Base-by-base conservation (phyloP, 2,797 vertebrate genomes). In the Mallotus villosus region DNA sequence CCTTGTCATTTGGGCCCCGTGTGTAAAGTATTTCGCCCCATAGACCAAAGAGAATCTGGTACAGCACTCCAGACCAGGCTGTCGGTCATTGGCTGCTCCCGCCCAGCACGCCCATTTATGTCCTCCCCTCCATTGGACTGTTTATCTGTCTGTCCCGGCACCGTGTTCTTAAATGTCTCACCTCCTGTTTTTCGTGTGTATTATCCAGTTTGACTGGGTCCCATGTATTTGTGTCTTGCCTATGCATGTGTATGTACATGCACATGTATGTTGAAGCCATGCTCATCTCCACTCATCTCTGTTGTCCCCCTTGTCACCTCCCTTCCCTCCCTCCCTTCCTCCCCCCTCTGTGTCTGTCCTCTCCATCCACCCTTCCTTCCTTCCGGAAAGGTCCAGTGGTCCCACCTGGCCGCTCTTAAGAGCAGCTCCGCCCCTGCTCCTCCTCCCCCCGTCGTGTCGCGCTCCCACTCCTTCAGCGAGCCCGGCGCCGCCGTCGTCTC, bases 391-490 rank as follows among this genome's bases (percentile, higher is more conserved):
- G 94, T 94, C 88, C 95, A 95, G 89, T 93, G 94, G 89, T 96
- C 94, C 77, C 94, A 96, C 86, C 93, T 94, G 86, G 94, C 95
- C 73, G 94, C 95, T 93, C 94, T 95, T 77, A 95, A 95, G 93
- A 98, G 88, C 86, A 92, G 88, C 55, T 84, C 87, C 0, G 76
- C 87, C 72, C 84, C 90, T 81, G 5, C 32, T 34, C 32, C 32
- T 34, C 83, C 90, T 80, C 76, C 84, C 85, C 81, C 89, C 95
- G 86, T 94, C 84, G 94, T 95, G 65, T 89, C 93, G 77, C 94
- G 94, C 84, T 96, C 95, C 78, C 95, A 95, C 90, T 96, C 96
- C 86, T 94, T 97, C 91, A 95, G 95, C 81, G 96, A 97, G 93
- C 94, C 96, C 84, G 95, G 93, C 92, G 93, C 93, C 87, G 94